A percentile compares a stretch with the other conserved stretches of the same genome.
Evolutionary conservation across 2,797 vertebrate species (phyloP).

Genomic region (Gila robusta): DNA sequence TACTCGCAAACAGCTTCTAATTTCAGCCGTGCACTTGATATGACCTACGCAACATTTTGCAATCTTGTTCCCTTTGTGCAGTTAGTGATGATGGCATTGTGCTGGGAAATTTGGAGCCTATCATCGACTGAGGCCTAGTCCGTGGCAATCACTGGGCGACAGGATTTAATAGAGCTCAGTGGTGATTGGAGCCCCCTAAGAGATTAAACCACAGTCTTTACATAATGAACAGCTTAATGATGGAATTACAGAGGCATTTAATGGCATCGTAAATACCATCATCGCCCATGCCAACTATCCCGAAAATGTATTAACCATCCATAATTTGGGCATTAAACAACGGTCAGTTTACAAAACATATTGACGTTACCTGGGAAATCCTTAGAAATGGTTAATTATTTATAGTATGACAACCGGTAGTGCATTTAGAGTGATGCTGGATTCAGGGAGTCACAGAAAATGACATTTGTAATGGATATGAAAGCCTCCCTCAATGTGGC

Average conservation of each 20-base stretch:
- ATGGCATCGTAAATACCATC: slow-evolving; percentile 76
- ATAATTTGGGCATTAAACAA: slow-evolving; percentile 50
- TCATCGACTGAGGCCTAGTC: slow-evolving; percentile 67
- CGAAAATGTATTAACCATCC: slow-evolving; percentile 52
- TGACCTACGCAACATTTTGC: slow-evolving; percentile 1
- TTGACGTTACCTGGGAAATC: slow-evolving; percentile 46
- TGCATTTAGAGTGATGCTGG: slow-evolving; percentile 4
- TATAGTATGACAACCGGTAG: background rate
- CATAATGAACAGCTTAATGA: slow-evolving; percentile 81
- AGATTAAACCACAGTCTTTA: slow-evolving; percentile 77
- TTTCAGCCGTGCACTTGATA: slow-evolving; percentile 3
- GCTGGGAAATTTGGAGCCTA: slow-evolving; percentile 67
- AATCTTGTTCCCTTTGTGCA: slow-evolving; percentile 23
- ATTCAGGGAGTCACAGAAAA: slow-evolving; percentile 18
- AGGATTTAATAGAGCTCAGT: slow-evolving; percentile 75
- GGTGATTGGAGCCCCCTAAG: slow-evolving; percentile 74
- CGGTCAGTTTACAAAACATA: slow-evolving; percentile 43
- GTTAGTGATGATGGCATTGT: slow-evolving; percentile 38
- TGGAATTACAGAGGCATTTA: slow-evolving; percentile 76
- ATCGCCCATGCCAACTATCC: slow-evolving; percentile 45
- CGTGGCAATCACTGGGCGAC: slow-evolving; percentile 72
- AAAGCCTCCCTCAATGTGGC: background rate
- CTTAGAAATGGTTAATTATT: slow-evolving; percentile 37
- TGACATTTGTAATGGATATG: background rate
- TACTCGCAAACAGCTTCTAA: background rate